Conservation (phyloP, 2,113 vertebrate species). For the Theristicus caerulescens region DNA sequence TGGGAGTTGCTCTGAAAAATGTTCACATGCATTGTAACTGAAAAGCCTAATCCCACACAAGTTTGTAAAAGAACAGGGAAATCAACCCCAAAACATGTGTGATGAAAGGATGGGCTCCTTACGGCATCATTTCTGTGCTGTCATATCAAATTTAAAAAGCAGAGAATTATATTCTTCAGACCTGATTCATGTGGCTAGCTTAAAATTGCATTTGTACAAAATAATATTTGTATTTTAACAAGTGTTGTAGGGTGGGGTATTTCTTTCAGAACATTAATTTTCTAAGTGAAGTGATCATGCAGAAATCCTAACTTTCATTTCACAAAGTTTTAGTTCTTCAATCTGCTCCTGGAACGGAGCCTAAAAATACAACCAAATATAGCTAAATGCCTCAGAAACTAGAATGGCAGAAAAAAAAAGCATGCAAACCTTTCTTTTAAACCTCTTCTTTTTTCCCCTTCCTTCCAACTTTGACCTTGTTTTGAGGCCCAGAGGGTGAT, state of each 20-base stretch:
- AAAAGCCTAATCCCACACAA: neutral
- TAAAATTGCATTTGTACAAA: neutral
- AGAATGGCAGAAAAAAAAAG: neutral
- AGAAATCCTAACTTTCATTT: neutral
- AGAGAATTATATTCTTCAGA: neutral
- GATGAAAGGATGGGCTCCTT: neutral
- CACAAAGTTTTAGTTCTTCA: slow-evolving; percentile 13
- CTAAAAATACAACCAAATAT: slow-evolving; percentile 45
- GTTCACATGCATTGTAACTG: neutral
- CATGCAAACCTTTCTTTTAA: neutral
- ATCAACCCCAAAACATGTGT: neutral
- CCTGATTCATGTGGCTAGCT: neutral
- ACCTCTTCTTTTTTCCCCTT: neutral
- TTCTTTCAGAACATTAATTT: slow-evolving; percentile 6
- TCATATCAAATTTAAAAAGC: neutral
- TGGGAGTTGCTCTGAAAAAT: neutral
- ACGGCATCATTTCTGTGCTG: neutral
- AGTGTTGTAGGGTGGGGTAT: neutral
- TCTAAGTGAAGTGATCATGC: neutral
- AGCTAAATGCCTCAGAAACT: slow-evolving; percentile 18
- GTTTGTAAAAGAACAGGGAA: neutral
- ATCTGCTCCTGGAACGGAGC: neutral
- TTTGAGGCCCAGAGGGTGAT: neutral
- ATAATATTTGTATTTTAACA: neutral
- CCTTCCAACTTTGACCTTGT: neutral